Evolutionary conservation across 2,888 invertebrate species (phyloP).

Genomic region (Heteromurus nitidus): DNA sequence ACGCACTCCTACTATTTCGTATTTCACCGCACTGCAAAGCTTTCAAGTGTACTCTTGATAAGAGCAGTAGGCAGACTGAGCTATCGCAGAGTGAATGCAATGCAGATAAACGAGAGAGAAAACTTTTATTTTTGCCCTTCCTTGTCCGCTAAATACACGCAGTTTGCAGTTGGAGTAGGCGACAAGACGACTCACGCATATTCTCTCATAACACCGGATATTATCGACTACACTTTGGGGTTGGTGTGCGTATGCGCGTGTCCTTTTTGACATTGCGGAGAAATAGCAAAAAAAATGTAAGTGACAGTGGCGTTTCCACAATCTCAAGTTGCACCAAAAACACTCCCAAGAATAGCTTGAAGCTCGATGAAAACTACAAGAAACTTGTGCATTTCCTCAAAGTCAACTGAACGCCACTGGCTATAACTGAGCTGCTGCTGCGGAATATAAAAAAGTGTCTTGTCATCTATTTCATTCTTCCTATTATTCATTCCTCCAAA

Average conservation of each 20-base stretch:
- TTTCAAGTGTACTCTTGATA: no score
- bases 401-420: slow-evolving; percentile 11
- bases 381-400: not conserved
- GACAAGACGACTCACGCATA: slow-evolving; percentile 39
- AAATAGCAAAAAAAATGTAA: no score
- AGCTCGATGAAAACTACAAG: no score
- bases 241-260: slow-evolving; percentile 23
- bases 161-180: not conserved
- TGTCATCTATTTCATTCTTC: slow-evolving; percentile 45
- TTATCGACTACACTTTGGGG: slow-evolving; percentile 14
- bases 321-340: not conserved
- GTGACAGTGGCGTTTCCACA: slow-evolving; percentile 33
- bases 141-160: no score
- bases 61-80: no score
- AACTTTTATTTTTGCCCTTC: no score
- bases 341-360: not conserved
- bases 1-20: not conserved
- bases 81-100: slow-evolving; percentile 6
- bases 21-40: no score
- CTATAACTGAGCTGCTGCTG: no score
- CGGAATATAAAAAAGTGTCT: slow-evolving; percentile 54
- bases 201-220: slow-evolving; percentile 44
- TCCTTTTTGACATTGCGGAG: slow-evolving; percentile 57
- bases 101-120: not conserved
- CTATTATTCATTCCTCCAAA: slow-evolving; percentile 21